Conservation (phyloP, 2,113 vertebrate genomes). For the Phycodurus eques region DNA sequence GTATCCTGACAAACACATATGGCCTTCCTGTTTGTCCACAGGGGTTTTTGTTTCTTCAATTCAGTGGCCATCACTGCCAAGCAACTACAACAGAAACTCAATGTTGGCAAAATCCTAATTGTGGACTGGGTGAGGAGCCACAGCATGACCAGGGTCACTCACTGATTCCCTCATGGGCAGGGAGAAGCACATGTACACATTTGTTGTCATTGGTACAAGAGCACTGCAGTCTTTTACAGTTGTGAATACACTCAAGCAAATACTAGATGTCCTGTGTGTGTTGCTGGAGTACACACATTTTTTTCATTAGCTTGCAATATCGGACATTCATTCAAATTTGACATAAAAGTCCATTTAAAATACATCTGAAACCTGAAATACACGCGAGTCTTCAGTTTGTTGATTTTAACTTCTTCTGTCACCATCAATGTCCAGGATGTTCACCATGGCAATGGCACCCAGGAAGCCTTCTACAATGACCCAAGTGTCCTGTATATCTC, state of each 20-base stretch:
- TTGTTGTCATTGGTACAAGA: neutral
- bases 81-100: slow-evolving; percentile 78
- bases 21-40: slow-evolving; percentile 65
- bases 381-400: neutral
- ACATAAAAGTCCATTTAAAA: too few species aligned
- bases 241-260: neutral
- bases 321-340: neutral
- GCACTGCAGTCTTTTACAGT: neutral
- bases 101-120: slow-evolving; percentile 87
- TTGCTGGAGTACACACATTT: neutral
- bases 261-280: neutral
- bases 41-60: slow-evolving; percentile 93
- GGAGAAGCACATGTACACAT: slow-evolving; percentile 16
- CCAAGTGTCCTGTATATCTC: slow-evolving; percentile 88
- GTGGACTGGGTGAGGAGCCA: slow-evolving; percentile 88
- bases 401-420: slow-evolving; percentile 9
- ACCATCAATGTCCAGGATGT: slow-evolving; percentile 76
- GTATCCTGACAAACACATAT: slow-evolving; percentile 55
- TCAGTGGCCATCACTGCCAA: slow-evolving; percentile 90
- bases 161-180: slow-evolving; percentile 36
- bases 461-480: slow-evolving; percentile 88
- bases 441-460: slow-evolving; percentile 90
- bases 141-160: slow-evolving; percentile 13
- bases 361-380: too few species aligned
- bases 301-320: neutral